Conservation (phyloP, 2,888 invertebrate species). For the Trichogramma evanescens region DNA sequence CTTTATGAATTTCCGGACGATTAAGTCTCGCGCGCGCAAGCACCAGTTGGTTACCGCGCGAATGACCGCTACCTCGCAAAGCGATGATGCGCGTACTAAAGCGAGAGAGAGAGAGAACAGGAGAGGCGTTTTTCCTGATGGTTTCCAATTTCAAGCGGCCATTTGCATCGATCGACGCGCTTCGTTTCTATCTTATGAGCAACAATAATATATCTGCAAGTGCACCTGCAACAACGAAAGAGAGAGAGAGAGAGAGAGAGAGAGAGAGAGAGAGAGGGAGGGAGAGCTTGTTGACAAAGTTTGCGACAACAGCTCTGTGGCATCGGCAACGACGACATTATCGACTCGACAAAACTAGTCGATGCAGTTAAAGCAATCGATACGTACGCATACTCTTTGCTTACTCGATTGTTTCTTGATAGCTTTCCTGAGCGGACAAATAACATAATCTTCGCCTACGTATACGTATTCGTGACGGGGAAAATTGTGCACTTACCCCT, state of each 20-base stretch:
- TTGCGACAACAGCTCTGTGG: neutral
- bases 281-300: conserved; percentile 14
- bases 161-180: conserved; percentile 2
- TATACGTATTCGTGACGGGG: too few relatives aligned
- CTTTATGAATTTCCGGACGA: conserved; percentile 27
- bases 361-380: too few relatives aligned
- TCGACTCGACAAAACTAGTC: too few relatives aligned
- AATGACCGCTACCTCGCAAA: conserved; percentile 1
- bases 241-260: neutral
- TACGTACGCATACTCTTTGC: too few relatives aligned
- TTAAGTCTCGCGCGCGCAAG: conserved; percentile 14
- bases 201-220: neutral
- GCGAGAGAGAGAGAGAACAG: conserved; percentile 8
- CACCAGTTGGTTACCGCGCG: conserved; percentile 16
- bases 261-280: neutral
- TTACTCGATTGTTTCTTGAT: too few relatives aligned
- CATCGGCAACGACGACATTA: neutral
- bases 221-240: neutral
- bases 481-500: too few relatives aligned
- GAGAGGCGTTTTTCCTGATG: conserved; percentile 15
- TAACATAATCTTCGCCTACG: too few relatives aligned
- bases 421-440: too few relatives aligned
- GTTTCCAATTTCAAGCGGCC: conserved; percentile 21
- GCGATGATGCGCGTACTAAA: conserved; percentile 5
- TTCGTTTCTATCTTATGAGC: too few relatives aligned